Evolutionary conservation across 2,113 vertebrate genomes (phyloP).

Genomic region (Alaudala cheleensis): DNA sequence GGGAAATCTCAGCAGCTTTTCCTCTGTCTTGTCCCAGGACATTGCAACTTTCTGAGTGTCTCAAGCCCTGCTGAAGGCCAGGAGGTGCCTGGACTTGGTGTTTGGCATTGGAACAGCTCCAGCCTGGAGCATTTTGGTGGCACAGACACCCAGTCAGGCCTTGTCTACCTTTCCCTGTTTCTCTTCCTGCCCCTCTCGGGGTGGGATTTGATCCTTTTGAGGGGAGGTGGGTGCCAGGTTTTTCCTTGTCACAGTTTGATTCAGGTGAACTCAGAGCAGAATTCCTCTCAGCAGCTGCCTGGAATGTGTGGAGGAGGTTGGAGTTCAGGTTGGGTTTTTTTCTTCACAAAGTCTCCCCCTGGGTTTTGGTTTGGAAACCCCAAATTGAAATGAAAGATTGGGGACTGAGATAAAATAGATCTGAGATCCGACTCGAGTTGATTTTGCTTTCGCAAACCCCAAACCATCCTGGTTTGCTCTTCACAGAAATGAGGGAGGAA

Average conservation of each 20-base stretch:
- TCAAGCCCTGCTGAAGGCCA: background rate
- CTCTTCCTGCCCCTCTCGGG: background rate
- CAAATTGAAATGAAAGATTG: conserved; percentile 48
- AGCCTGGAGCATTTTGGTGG: background rate
- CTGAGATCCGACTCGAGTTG: conserved; percentile 5
- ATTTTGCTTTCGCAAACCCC: conserved; percentile 12
- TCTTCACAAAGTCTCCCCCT: background rate
- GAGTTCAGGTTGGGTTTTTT: conserved; percentile 5
- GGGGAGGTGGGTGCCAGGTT: background rate
- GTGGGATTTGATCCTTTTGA: background rate
- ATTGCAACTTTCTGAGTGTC: background rate
- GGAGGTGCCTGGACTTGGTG: background rate
- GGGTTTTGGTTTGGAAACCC: conserved; percentile 64
- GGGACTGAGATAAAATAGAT: conserved; percentile 57
- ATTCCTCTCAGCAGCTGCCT: conserved; percentile 10
- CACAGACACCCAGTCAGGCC: background rate
- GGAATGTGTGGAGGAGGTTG: conserved; percentile 65
- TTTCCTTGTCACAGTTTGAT: conserved; percentile 12
- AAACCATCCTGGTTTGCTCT: conserved; percentile 27
- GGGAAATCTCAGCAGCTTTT: background rate
- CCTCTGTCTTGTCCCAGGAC: background rate
- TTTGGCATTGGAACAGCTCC: background rate
- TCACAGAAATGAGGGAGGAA: conserved; percentile 34
- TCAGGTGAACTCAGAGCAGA: conserved; percentile 11
- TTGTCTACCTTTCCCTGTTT: background rate